Evolutionary conservation across 2,888 invertebrate species (phyloP), one percentile per base, ranked within the genome.

Genomic region (Macropis europaea): DNA sequence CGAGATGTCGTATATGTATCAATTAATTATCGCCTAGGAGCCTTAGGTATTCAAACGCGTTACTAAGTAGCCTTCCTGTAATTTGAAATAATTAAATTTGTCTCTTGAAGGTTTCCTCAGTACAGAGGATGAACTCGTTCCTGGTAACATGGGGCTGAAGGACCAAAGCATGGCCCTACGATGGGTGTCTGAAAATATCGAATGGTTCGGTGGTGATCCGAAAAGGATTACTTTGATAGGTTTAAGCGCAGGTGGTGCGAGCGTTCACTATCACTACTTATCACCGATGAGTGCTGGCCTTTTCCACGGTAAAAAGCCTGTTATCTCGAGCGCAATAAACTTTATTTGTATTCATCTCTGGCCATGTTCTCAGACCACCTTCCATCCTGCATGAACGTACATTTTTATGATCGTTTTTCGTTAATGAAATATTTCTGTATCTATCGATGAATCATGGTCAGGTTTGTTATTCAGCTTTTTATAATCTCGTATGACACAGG

Each of bases 121-220:
- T 84, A 95, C 95, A 0, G 95, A 93, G 32, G 95, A 95, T 77
- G 91, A 92, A 0, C 84, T 91, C 0, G 90, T 94, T 0, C 93
- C 95, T 0, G 94, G 94, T 3, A 95, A 95, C 87, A 93, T 92
- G 81, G 95, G 95, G 0, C 85, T 95, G 28, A 95, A 94, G 84
- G 95, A 95, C 91, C 95, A 95, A 90, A 91, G 91, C 22, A 90
- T 94, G 76, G 95, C 95, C 0, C 87, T 96, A 40, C 91, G 92
- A 79, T 96, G 95, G 95, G 90, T 95, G 0, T 92, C 93, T 63
- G 89, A 92, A 43, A 94, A 95, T 86, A 94, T 95, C 66, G 90
- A 92, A 77, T 91, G 91, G 85, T 95, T 96, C 81, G 94, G 94
- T 1, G 95, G 95, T 0, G 93, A 95, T 90, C 93, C 94, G 0